phyloP scores from a whole-genome alignment of 2,797 vertebrate genomes.

The Molossus molossus region DNA sequence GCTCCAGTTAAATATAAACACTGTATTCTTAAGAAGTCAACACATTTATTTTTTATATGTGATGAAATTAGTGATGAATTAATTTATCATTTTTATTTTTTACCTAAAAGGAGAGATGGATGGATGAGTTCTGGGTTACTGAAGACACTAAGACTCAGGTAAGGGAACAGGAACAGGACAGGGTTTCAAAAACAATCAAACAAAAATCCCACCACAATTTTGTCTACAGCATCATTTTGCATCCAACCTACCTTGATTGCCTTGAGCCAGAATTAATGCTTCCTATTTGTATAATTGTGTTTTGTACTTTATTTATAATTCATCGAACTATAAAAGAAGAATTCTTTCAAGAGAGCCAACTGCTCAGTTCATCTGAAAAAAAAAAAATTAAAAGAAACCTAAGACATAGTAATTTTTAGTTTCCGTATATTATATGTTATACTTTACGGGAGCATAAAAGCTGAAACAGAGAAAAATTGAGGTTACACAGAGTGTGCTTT shows the following conservation, averaged over 20 bases:
- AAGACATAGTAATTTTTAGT: conserved; percentile 35
- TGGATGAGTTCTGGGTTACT: neutral
- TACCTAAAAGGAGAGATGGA: neutral
- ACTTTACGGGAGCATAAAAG: neutral
- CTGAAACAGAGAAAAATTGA: conserved; percentile 39
- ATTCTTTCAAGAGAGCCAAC: conserved; percentile 21
- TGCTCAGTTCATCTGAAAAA: conserved; percentile 12
- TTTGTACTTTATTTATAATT: neutral
- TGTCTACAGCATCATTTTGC: neutral
- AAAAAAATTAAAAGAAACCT: neutral
- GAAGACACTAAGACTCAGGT: neutral
- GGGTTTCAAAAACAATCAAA: neutral
- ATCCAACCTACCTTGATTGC: neutral
- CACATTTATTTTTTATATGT: neutral
- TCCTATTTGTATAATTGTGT: neutral
- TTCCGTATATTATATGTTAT: conserved; percentile 28
- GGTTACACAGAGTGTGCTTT: conserved; percentile 19
- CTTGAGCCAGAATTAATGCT: neutral
- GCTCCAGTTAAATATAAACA: neutral
- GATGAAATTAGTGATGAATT: neutral
- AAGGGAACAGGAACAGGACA: neutral
- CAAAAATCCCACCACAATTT: neutral
- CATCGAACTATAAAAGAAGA: conserved; percentile 19
- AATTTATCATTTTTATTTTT: neutral
- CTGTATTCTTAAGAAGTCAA: neutral